Conservation (phyloP, 2,888 invertebrate genomes). For the Hyppa rectilinea region DNA sequence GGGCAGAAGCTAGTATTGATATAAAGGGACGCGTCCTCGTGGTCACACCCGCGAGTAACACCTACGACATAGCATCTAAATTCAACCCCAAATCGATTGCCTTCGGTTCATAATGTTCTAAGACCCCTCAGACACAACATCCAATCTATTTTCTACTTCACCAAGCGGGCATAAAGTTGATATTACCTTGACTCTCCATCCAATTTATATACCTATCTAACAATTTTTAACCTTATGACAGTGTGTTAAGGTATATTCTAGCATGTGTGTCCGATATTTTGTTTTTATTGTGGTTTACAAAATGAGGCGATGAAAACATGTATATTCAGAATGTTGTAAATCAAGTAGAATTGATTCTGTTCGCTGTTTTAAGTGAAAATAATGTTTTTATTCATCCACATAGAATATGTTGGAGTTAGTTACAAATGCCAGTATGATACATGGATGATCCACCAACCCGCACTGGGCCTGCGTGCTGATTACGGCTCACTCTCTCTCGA, state of each 20-base stretch:
- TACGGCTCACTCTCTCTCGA: too few species aligned
- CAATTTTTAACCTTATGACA: not conserved
- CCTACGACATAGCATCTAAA: slow-evolving; percentile 13
- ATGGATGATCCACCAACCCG: too few species aligned
- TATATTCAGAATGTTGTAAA: slow-evolving; percentile 28
- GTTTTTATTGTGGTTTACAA: slow-evolving; percentile 34
- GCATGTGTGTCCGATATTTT: not conserved
- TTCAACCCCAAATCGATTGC: slow-evolving; percentile 43
- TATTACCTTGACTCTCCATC: not conserved
- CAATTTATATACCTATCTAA: not conserved
- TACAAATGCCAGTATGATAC: too few species aligned
- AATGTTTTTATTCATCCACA: not conserved
- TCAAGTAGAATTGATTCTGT: slow-evolving; percentile 26
- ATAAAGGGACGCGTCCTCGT: too few species aligned
- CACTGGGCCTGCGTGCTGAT: too few species aligned
- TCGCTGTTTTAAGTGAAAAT: slow-evolving; percentile 4
- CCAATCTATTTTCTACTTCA: not conserved
- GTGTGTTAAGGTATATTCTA: not conserved
- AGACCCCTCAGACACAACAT: not conserved
- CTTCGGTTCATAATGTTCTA: slow-evolving; percentile 37
- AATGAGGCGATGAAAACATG: slow-evolving; percentile 21
- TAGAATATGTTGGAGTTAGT: too few species aligned
- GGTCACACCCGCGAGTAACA: too few species aligned
- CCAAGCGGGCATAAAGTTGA: not conserved
- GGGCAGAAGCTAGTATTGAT: too few species aligned